Base-by-base conservation (phyloP, 2,888 invertebrate genomes). In the Oscheius sp. region DNA sequence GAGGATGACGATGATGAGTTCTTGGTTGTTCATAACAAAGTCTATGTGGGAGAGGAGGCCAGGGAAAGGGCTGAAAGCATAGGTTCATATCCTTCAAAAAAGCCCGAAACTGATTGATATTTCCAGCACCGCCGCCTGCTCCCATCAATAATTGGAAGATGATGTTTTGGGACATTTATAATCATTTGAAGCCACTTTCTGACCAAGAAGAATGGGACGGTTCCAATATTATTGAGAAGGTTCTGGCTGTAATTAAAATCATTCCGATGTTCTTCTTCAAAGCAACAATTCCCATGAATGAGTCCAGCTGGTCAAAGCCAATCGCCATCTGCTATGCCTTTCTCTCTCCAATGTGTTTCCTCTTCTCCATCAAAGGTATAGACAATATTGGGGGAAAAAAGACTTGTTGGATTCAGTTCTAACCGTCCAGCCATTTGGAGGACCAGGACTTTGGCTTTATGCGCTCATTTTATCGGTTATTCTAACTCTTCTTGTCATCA, bases 221-320 rank as follows among this genome's bases (percentile, higher is more conserved):
- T 17, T 39, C 46, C 3, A 69, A 69, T 29, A 52, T 69, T 17
- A 12, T 53, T 2, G 63, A 50, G 33, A 69, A 69, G 45, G 45
- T 53, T 23, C 25, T 69, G 10, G 39, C 15, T 17, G 34, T 69
- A 1, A 15, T 64, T 6, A 64, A 64, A 34, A 82, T 87, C 34
- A 91, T 91, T 0, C 86, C 89, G 0, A 86, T 89, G 75, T 76
- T 91, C 20, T 1, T 89, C 0, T 87, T 91, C 8, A 89, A 88
- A 53, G 79, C 91, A 6, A 88, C 91, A 1, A 88, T 90, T 33
- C 91, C 91, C 0, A 88, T 90, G 8, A 90, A 91, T 17, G 90
- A 78, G 25, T 52, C 45, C 34, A 66, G 72, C 20, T 91, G 91
- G 91, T 90, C 90, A 69, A 89, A 90, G 79, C 86, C 89, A 48